These are phyloP conservation scores for Simalia tracyae DNA, from an alignment of 2,797 vertebrate species.

Conservation along the genomic window DNA sequence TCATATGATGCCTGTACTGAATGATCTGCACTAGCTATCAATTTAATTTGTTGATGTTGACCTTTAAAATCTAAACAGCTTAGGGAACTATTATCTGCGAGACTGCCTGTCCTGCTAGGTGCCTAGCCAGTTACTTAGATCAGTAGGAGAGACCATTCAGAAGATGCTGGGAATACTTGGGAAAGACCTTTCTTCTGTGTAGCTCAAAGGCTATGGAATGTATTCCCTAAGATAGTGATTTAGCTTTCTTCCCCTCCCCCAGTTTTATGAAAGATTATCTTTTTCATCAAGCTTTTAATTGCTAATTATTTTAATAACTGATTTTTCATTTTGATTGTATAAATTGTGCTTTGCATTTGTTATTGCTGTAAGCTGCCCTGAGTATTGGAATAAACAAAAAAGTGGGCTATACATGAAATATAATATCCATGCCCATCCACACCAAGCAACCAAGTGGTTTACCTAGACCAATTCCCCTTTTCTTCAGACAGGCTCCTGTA, in stretches of 20 bases:
- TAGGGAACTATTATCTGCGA: background rate
- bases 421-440: background rate
- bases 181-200: background rate
- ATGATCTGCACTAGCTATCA: background rate
- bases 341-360: background rate
- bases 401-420: background rate
- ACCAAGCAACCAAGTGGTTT: background rate
- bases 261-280: background rate
- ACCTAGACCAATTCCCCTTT: background rate
- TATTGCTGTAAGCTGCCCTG: background rate
- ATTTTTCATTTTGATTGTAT: background rate
- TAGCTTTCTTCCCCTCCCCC: background rate
- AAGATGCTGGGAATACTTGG: background rate
- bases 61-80: background rate
- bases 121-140: background rate
- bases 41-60: background rate
- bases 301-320: background rate
- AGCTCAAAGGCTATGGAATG: background rate
- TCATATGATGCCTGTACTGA: background rate
- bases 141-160: background rate
- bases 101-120: background rate
- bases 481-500: background rate
- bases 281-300: background rate
- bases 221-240: background rate
- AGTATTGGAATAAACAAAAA: background rate